Percentiles rank a stretch among this genome's conserved stretches.
Evolutionary conservation across 2,888 invertebrate genomes (phyloP).

Genomic region (Drosophila mercatorum): DNA sequence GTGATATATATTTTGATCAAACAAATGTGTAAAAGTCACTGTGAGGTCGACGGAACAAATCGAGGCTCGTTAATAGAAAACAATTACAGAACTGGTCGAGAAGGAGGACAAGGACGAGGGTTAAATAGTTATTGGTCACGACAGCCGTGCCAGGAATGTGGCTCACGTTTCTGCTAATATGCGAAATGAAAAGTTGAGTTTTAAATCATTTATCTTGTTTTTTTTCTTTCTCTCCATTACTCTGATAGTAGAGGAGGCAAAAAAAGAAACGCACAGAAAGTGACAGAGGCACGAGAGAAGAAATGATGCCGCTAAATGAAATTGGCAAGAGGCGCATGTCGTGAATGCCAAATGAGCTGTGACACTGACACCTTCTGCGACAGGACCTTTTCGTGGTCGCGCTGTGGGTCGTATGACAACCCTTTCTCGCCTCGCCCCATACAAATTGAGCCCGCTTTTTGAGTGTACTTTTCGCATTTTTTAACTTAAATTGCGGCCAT

Average conservation of each 20-base stretch:
- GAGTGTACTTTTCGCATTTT: constrained; percentile 76
- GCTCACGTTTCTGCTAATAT: constrained; percentile 75
- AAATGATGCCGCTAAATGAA: constrained; percentile 67
- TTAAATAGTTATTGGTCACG: constrained; percentile 55
- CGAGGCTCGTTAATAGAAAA: constrained; percentile 73
- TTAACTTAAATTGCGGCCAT: constrained; percentile 75
- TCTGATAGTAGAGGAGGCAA: constrained; percentile 12
- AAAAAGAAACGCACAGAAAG: constrained; percentile 37
- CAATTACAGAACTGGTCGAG: constrained; percentile 55
- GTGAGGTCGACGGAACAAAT: constrained; percentile 62
- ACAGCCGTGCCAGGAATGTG: constrained; percentile 32
- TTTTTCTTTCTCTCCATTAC: constrained; percentile 48
- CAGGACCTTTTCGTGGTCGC: constrained; percentile 13
- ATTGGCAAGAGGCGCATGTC: constrained; percentile 70
- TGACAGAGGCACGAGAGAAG: constrained; percentile 67
- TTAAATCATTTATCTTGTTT: constrained; percentile 79
- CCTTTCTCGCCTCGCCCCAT: constrained; percentile 59
- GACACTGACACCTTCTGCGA: constrained; percentile 65
- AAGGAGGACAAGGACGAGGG: constrained; percentile 47
- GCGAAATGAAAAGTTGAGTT: constrained; percentile 79
- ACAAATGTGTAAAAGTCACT: constrained; percentile 64
- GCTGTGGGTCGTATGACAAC: constrained; percentile 39
- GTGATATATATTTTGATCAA: constrained; percentile 62
- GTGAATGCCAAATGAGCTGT: constrained; percentile 76
- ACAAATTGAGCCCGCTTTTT: constrained; percentile 72